Conservation (phyloP, 2,113 vertebrate species). For the Bos javanicus region DNA sequence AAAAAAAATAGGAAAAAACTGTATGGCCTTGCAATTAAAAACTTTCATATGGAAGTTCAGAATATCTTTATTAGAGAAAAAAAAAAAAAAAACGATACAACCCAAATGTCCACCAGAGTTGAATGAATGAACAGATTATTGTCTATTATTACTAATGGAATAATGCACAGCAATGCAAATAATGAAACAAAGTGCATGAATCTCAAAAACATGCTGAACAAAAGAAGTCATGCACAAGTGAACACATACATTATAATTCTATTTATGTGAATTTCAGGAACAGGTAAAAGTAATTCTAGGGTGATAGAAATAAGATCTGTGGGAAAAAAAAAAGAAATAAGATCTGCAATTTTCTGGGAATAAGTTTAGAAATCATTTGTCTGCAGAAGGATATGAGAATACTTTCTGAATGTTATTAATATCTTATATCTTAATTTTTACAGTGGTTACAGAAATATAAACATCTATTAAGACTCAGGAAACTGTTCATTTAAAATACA, state of each 20-base stretch:
- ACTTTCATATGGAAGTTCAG: background rate
- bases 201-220: background rate
- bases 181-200: background rate
- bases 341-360: background rate
- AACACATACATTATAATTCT: background rate
- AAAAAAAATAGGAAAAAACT: background rate
- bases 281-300: background rate
- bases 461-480: background rate
- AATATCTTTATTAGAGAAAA: background rate
- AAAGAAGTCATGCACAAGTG: background rate
- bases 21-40: background rate
- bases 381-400: background rate
- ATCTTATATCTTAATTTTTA: background rate
- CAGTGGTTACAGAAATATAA: background rate
- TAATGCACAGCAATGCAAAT: background rate
- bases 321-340: background rate
- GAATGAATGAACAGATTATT: background rate
- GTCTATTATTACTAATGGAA: background rate
- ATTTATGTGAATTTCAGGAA: background rate
- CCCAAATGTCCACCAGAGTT: background rate
- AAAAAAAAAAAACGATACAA: background rate
- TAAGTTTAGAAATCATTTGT: background rate
- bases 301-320: background rate
- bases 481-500: background rate
- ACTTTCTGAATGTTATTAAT: background rate